phyloP scores from a whole-genome alignment of 2,797 vertebrate genomes.

The Aselliscus stoliczkanus region DNA sequence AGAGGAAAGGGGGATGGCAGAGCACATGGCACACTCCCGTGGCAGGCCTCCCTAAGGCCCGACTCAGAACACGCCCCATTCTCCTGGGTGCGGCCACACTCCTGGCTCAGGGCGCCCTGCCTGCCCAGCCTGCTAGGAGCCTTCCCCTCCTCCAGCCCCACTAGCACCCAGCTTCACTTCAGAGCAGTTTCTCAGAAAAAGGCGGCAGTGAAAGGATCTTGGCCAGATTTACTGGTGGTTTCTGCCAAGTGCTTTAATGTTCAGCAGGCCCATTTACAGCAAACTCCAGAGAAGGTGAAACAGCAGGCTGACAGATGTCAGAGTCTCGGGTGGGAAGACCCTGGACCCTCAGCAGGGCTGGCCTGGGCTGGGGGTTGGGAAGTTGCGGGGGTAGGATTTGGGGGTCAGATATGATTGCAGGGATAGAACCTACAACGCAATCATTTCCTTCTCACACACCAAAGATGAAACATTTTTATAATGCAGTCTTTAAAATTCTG shows the following conservation, averaged over 20 bases:
- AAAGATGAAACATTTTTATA: constrained; percentile 4
- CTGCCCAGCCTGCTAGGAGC: background rate
- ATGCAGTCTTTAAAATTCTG: background rate
- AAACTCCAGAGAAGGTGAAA: constrained; percentile 43
- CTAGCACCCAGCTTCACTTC: background rate
- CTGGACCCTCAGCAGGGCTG: background rate
- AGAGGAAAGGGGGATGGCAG: background rate
- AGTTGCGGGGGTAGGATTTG: background rate
- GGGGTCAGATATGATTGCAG: background rate
- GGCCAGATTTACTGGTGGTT: constrained; percentile 41
- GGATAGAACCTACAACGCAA: background rate
- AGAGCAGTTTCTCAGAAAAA: constrained; percentile 45
- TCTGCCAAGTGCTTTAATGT: constrained; percentile 64
- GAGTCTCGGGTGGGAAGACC: background rate
- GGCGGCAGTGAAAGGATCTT: constrained; percentile 65
- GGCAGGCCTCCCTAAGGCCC: background rate
- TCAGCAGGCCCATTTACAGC: constrained; percentile 26
- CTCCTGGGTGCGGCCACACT: background rate
- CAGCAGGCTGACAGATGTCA: constrained; percentile 61
- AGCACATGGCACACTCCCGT: background rate
- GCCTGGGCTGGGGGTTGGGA: background rate
- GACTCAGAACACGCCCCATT: background rate
- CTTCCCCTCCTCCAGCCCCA: background rate
- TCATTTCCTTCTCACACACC: background rate
- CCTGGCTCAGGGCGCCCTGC: background rate